A percentile compares a stretch with the other conserved stretches of the same genome.
These are phyloP conservation scores for Tricholauxania praeusta DNA, from an alignment of 2,888 invertebrate species.

Conservation along the genomic window DNA sequence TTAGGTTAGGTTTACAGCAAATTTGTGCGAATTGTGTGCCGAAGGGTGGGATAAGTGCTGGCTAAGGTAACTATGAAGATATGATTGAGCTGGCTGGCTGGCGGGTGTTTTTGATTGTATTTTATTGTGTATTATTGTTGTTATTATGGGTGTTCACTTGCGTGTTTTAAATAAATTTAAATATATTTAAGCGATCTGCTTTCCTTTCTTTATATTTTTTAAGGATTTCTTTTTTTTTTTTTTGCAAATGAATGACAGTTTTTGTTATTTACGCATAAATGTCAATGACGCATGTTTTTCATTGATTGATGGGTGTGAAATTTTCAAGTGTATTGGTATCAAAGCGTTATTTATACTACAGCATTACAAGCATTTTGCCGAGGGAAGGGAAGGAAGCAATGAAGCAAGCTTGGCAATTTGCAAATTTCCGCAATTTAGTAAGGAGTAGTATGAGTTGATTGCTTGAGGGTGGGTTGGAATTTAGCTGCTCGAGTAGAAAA, in stretches of 20 bases:
- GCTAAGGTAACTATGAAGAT: too few species aligned
- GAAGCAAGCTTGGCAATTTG: too few species aligned
- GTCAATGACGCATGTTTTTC: conserved; percentile 40
- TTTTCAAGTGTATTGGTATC: conserved; percentile 6
- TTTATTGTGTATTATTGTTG: conserved; percentile 18
- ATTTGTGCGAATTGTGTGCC: conserved; percentile 32
- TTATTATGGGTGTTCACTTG: conserved; percentile 52
- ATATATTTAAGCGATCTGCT: conserved; percentile 40
- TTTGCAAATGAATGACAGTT: conserved; percentile 22
- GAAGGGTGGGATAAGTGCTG: neutral
- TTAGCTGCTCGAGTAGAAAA: too few species aligned
- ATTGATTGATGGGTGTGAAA: conserved; percentile 36
- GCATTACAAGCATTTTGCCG: too few species aligned
- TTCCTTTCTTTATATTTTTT: neutral
- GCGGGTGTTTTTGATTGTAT: too few species aligned
- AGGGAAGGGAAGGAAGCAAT: too few species aligned
- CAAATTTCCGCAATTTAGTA: too few species aligned
- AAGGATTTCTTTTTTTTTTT: neutral
- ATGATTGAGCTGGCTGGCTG: too few species aligned
- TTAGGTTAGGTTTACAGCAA: conserved; percentile 45
- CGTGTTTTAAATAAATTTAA: conserved; percentile 52
- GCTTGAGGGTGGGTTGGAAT: too few species aligned
- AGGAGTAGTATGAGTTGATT: too few species aligned
- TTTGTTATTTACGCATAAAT: conserved; percentile 32
- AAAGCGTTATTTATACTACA: neutral